These are phyloP conservation scores for Cisticola juncidis DNA, from an alignment of 2,113 vertebrate genomes.

Conservation along the genomic window DNA sequence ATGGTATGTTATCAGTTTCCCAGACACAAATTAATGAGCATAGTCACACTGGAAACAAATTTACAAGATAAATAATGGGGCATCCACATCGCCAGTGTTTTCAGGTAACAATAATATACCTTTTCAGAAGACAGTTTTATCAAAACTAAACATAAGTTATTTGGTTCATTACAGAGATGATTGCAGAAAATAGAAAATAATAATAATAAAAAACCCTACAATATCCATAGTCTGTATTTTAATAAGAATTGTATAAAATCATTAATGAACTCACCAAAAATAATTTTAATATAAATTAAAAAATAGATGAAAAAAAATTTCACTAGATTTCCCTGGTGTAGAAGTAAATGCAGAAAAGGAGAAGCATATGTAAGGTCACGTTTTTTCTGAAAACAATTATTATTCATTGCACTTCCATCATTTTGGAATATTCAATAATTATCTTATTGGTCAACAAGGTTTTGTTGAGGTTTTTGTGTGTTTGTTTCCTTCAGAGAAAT, in stretches of 20 bases:
- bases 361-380: not conserved
- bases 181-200: not conserved
- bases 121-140: not conserved
- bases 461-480: not conserved
- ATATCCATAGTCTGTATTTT: not conserved
- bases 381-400: not conserved
- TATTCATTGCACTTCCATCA: not conserved
- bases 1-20: not conserved
- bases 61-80: not conserved
- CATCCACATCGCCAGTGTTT: not conserved
- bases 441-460: not conserved
- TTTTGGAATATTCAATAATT: constrained; percentile 7
- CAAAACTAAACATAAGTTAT: not conserved
- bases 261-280: not conserved
- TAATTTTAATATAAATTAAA: not conserved
- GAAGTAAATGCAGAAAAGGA: not conserved
- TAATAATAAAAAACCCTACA: not conserved
- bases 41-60: not conserved
- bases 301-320: not conserved
- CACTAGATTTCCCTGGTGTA: not conserved
- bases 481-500: constrained; percentile 8
- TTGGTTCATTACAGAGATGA: not conserved
- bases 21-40: not conserved
- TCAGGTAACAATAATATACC: not conserved
- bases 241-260: not conserved